These are phyloP conservation scores for Schizothorax lantsangensis DNA, from an alignment of 2,797 vertebrate species.

Conservation along the genomic window DNA sequence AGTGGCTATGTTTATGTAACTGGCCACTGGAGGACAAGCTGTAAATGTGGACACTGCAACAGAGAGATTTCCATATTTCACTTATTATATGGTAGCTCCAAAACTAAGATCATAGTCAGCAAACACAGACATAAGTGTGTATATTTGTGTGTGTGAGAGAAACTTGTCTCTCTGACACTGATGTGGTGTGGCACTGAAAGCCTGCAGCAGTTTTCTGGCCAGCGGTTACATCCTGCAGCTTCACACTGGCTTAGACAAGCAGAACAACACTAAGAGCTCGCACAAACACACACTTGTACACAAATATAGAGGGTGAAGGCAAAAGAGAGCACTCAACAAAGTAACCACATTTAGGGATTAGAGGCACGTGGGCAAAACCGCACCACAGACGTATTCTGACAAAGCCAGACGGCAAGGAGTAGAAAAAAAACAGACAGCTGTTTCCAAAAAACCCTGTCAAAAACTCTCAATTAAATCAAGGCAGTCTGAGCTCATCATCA, in stretches of 20 bases:
- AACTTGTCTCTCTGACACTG: constrained; percentile 54
- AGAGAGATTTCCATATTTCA: not conserved
- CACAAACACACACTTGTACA: constrained; percentile 46
- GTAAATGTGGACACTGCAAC: constrained; percentile 5
- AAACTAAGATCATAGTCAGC: constrained; percentile 43
- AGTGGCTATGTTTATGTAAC: not conserved
- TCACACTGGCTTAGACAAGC: constrained; percentile 67
- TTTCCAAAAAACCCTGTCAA: constrained; percentile 60
- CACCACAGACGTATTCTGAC: constrained; percentile 30
- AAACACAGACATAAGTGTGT: constrained; percentile 47
- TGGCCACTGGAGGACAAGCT: not conserved
- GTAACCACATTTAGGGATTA: constrained; percentile 65
- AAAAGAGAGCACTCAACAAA: constrained; percentile 44
- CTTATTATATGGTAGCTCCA: constrained; percentile 7
- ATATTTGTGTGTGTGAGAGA: constrained; percentile 47
- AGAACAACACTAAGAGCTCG: constrained; percentile 69
- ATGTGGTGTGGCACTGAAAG: constrained; percentile 74
- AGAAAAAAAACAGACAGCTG: constrained; percentile 54
- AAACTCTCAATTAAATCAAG: constrained; percentile 58
- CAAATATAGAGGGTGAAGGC: constrained; percentile 36
- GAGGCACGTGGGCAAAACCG: constrained; percentile 64
- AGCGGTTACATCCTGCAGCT: constrained; percentile 67
- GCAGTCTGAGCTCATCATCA: constrained; percentile 28
- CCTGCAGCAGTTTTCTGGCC: constrained; percentile 72
- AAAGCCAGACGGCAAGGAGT: constrained; percentile 56